phyloP scores from a whole-genome alignment of 2,113 vertebrate species.

The Cyanoramphus novaezelandiae region DNA sequence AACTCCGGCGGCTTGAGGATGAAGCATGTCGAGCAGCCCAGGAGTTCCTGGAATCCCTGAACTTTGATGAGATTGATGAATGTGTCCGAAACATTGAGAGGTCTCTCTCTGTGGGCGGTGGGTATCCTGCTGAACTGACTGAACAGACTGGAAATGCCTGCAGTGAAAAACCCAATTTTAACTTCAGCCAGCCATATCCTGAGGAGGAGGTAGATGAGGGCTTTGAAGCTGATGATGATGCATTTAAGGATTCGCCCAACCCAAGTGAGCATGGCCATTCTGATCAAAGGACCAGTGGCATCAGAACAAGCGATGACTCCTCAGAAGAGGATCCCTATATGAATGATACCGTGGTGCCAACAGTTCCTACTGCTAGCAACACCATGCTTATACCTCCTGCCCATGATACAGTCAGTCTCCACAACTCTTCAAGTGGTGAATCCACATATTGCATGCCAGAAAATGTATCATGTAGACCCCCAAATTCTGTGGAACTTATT shows the following conservation, averaged over 20 bases:
- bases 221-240: constrained; percentile 92
- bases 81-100: constrained; percentile 93
- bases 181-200: constrained; percentile 82
- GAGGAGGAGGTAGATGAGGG: constrained; percentile 96
- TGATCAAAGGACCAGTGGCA: constrained; percentile 95
- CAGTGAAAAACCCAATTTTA: constrained; percentile 76
- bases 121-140: constrained; percentile 36
- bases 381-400: constrained; percentile 55
- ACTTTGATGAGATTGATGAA: constrained; percentile 96
- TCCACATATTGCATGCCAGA: constrained; percentile 82
- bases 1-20: constrained; percentile 88
- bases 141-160: constrained; percentile 7
- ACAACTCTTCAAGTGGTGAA: constrained; percentile 77
- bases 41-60: constrained; percentile 93
- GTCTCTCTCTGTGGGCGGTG: constrained; percentile 76
- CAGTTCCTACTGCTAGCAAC: constrained; percentile 44
- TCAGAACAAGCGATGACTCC: constrained; percentile 94
- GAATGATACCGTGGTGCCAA: constrained; percentile 84
- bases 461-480: constrained; percentile 70
- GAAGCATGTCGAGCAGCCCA: constrained; percentile 94
- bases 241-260: constrained; percentile 96
- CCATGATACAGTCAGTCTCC: constrained; percentile 68
- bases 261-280: constrained; percentile 95
- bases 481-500: constrained; percentile 81
- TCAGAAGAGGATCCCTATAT: constrained; percentile 97